Conservation (phyloP, 2,797 vertebrate genomes). For the Poecilia wingei region DNA sequence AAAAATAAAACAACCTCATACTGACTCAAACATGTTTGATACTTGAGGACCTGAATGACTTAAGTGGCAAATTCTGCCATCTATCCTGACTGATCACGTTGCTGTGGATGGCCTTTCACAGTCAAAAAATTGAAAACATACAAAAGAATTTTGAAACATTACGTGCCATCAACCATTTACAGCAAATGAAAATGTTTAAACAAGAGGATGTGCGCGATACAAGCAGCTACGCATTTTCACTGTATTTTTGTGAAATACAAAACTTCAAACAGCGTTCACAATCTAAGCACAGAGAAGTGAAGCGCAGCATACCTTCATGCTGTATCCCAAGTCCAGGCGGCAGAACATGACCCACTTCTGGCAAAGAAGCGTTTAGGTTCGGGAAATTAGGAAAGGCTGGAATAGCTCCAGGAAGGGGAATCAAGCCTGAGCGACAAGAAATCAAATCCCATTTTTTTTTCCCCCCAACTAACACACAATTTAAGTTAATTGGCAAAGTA, state of each 20-base stretch:
- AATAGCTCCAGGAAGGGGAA: slow-evolving; percentile 84
- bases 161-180: too few relatives aligned
- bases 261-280: neutral
- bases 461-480: neutral
- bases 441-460: neutral
- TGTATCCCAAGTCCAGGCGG: slow-evolving; percentile 77
- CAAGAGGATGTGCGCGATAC: neutral
- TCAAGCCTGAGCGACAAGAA: slow-evolving; percentile 77
- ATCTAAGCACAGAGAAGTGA: neutral
- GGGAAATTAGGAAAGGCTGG: slow-evolving; percentile 81
- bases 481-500: neutral
- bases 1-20: neutral
- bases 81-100: neutral
- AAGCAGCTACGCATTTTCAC: neutral
- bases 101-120: too few relatives aligned
- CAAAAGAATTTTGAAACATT: too few relatives aligned
- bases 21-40: neutral
- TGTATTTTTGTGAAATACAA: neutral
- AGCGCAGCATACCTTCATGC: slow-evolving; percentile 80
- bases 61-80: neutral
- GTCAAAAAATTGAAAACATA: too few relatives aligned
- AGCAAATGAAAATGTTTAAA: neutral
- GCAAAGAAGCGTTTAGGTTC: slow-evolving; percentile 83
- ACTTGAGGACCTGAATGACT: neutral
- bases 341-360: slow-evolving; percentile 77